Evolutionary conservation across 2,113 vertebrate genomes (phyloP), one percentile per base, ranked within the genome.

Genomic region (Emydocephalus ijimae): DNA sequence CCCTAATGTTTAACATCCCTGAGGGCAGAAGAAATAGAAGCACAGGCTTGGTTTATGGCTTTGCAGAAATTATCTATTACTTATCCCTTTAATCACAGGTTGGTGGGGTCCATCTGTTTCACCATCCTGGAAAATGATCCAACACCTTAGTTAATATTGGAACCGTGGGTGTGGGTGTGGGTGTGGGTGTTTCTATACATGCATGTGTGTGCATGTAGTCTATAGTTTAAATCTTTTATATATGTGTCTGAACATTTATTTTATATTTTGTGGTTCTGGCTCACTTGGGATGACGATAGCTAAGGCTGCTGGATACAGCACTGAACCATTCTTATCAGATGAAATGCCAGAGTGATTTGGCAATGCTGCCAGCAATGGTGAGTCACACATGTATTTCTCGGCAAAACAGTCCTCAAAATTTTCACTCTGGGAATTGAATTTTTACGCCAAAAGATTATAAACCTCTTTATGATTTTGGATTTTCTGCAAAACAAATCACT

Each of bases 401-500:
- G 91, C 90, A 95, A 94, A 56, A 52, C 90, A 5, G 1, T 93
- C 93, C 89, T 87, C 69, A 85, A 55, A 39, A 90, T 23, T 50
- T 64, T 14, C 86, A 89, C 74, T 74, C 81, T 88, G 89, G 87
- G 74, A 94, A 95, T 92, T 56, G 5, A 9, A 91, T 24, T 56
- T 91, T 89, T 39, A 91, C 55, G 57, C 4, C 88, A 59, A 57
- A 43, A 39, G 55, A 39, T 56, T 23, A 85, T 64, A 85, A 45
- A 23, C 45, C 12, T 85, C 90, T 26, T 29, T 24, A 69, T 95
- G 92, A 95, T 94, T 96, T 92, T 86, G 93, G 92, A 48, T 55
- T 94, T 92, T 93, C 88, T 94, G 81, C 43, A 92, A 61, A 0
- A 1, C 43, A 95, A 95, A 95, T 95, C 56, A 94, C 92, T 96